Evolutionary conservation across 2,888 invertebrate genomes (phyloP), one percentile per base, ranked within the genome.

Genomic region (Campopleginae sp.): DNA sequence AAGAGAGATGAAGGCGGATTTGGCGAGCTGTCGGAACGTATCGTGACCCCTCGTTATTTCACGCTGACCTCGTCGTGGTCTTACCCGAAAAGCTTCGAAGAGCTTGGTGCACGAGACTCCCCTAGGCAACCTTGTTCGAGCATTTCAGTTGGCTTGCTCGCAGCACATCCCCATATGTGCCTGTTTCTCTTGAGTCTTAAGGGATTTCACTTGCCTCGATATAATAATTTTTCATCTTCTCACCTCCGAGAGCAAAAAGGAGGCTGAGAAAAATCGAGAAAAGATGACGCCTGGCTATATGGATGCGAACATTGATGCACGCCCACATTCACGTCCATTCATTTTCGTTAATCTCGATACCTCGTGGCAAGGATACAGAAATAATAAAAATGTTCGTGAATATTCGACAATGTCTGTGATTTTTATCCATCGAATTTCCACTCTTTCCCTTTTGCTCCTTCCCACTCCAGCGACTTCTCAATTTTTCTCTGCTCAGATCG

Each of bases 341-440:
- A 92, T 92, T 92, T 91, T 90, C 91, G 33, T 77, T 72, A 71
- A 38, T 79, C 12, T 80, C 88, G 87, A 88, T 89, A 86, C 82
- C 71, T 19, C 68, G 42, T 14, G n/a, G 38, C 31, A 31, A 51
- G 42, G 31, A 27, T 38, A 23, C 14, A 58, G 51, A 31, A 68
- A 71, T 23, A 46, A 72, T 70, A 65, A 66, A 75, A 82, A 79
- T 79, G 78, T 65, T 65, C 33, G n/a, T n/a, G 58, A 58, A 23
- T 51, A 74, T 85, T 61, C 89, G 90, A 92, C 92, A 92, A 92
- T 92, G 89, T 87, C 92, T 88, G 89, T 92, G 91, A 92, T 92
- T 92, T 91, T 90, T 91, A 88, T 92, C 92, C 89, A 92, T 92
- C 92, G 92, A 92, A 92, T 92, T 91, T 90, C 76, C 66, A 58